Conservation (phyloP, 2,113 vertebrate genomes). For the Datnioides undecimradiatus region DNA sequence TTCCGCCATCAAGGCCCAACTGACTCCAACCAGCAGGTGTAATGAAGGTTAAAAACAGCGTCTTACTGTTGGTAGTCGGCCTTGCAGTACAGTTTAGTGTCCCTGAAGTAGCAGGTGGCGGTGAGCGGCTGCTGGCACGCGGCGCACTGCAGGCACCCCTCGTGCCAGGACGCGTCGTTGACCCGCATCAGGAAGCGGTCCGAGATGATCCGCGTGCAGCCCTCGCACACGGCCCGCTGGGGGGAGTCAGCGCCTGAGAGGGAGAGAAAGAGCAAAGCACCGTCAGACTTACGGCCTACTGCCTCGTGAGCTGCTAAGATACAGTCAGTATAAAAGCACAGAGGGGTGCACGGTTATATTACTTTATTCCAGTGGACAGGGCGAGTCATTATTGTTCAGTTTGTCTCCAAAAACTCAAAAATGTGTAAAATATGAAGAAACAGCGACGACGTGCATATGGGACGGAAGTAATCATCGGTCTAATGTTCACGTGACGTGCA, state of each 20-base stretch:
- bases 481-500: not conserved
- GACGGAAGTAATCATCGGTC: not conserved
- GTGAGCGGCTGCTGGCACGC: constrained; percentile 92
- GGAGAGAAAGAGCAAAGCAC: not conserved
- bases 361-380: too few relatives aligned
- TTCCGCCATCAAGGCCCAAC: not conserved
- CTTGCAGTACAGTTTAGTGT: constrained; percentile 93
- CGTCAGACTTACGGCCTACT: not conserved
- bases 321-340: not conserved
- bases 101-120: constrained; percentile 92
- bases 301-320: not conserved
- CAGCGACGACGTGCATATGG: too few relatives aligned
- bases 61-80: constrained; percentile 95
- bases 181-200: constrained; percentile 95
- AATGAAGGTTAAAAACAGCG: too few relatives aligned
- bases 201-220: constrained; percentile 92
- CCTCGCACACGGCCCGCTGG: constrained; percentile 87
- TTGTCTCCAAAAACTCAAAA: not conserved
- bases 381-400: too few relatives aligned
- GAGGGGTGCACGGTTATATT: too few relatives aligned
- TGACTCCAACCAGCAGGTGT: not conserved
- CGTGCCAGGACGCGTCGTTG: constrained; percentile 93
- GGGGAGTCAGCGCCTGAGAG: constrained; percentile 76
- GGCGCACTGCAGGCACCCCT: constrained; percentile 92
- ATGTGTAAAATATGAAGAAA: too few relatives aligned